Percentiles rank a stretch among this genome's conserved stretches.
Conservation (phyloP, 2,797 vertebrate genomes). For the Ibycter americanus region DNA sequence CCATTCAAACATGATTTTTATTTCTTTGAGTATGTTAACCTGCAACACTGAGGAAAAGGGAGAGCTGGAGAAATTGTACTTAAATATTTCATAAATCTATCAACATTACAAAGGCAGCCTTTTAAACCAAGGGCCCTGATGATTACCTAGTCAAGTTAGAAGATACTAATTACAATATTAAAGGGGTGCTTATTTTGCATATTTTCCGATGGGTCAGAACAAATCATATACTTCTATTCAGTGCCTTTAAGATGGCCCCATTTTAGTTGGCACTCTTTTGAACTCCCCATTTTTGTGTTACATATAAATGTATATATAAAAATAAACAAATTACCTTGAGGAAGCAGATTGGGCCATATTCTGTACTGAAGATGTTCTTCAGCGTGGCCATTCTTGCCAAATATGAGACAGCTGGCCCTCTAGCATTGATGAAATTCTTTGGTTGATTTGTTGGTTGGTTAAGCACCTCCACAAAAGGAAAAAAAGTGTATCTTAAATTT, state of each 20-base stretch:
- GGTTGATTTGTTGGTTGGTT: background rate
- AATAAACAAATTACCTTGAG: background rate
- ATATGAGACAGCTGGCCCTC: background rate
- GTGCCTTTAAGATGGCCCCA: background rate
- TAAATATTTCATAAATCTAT: background rate
- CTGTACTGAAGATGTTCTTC: background rate
- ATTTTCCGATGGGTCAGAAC: background rate
- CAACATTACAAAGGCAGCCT: background rate
- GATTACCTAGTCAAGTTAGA: background rate
- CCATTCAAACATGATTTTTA: conserved; percentile 30
- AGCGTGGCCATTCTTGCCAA: background rate
- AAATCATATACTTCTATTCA: background rate
- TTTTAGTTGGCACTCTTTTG: background rate
- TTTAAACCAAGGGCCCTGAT: background rate
- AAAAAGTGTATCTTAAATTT: background rate
- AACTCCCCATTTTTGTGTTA: background rate
- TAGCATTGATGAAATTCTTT: background rate
- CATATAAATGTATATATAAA: background rate
- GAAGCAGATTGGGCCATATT: background rate
- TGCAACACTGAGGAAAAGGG: conserved; percentile 70
- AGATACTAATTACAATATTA: background rate
- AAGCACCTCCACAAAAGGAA: background rate
- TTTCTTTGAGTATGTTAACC: conserved; percentile 66
- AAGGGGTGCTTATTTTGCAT: background rate
- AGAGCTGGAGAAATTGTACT: conserved; percentile 69